Base-by-base conservation (phyloP, 2,797 vertebrate species). In the Urocyon cinereoargenteus region DNA sequence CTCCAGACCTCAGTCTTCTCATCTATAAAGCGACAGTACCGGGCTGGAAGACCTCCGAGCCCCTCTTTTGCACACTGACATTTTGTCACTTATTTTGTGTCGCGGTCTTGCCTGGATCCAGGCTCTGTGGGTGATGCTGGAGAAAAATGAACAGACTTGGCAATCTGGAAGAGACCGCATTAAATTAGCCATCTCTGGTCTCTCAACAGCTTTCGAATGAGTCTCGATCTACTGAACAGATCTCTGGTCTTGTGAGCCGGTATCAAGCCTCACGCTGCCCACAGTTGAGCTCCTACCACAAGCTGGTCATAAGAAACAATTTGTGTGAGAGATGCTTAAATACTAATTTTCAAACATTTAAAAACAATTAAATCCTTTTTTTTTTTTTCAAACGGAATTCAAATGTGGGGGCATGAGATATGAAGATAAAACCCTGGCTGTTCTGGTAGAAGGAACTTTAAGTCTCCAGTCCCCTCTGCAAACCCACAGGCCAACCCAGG, bases 311-410 rank as follows among this genome's bases (percentile, higher is more conserved):
- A 72, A 70, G 62, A 93, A 78, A 62, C 24, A 22, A 12, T 22
- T 94, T 45, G 68, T 77, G 77, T 7, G 62, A 61, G 59, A 91
- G 34, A 24, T 82, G 21, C 51, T 45, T 53, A 36, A 90, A 91
- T 86, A n/a, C 26, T 45, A 55, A 40, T 61, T 95, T 94, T 86
- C 73, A 66, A 78, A 72, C 61, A 64, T 40, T 86, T 91, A 40
- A 2, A 15, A 91, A 94, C 51, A 88, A 19, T 59, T 28, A 66
- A 62, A 26, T 1, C 10, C 40, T 6, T 18, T 64, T 78, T 13
- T 79, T 40, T 28, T 62, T 62, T 64, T 64, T 64, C 49, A 34
- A 82, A 94, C 31, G 51, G 26, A 57, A 62, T 78, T 84, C 78
- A 36, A 36, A 36, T 72, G 28, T 72, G 59, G 66, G 40, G 70